Base-by-base conservation (phyloP, 2,888 invertebrate genomes). In the Trypoxylon attenuatum region DNA sequence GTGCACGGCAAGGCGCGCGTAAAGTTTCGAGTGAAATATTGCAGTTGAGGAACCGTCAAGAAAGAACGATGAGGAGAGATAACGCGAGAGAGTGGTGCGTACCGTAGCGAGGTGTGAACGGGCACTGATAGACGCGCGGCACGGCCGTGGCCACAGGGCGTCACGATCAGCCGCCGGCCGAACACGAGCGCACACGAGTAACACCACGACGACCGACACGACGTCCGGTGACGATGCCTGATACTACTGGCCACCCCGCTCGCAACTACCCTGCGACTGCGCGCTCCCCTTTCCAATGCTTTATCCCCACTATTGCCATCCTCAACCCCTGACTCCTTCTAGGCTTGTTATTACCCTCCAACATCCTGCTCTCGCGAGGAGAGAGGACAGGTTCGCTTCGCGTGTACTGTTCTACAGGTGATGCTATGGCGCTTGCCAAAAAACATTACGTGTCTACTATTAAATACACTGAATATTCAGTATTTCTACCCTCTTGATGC, bases 151-250 rank as follows among this genome's bases (percentile, higher is more conserved):
- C 59, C 67, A 63, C 68, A 73, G 74, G 71, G 77, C 75, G 77
- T 77, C 77, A 73, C 72, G 61, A 58, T 65, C 54, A 57, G 54
- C 52, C 56, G 47, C 60, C 58, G 50, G 47, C 60, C 58, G 53
- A 41, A 8, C 23, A 41, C 49, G 29, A 45, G n/a, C n/a, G n/a
- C n/a, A n/a, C n/a, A n/a, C 55, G 52, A 55, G 33, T 47, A 61
- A 50, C 43, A 25, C 43, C 29, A 43, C 50, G n/a, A 70, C 70
- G 61, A 65, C 70, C 21, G 55, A 52, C 45, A 67, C 71, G 63
- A 71, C 68, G 63, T n/a, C 63, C 71, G 71, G 62, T 62, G 76
- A 61, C 77, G 67, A 45, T 71, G 73, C 62, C 64, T 63, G 71
- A 61, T 67, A 74, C 77, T 69, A 71, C 67, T 64, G 33, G 41